These are phyloP conservation scores for Ylistrum balloti DNA, from an alignment of 1,140 invertebrate species.

Conservation along the genomic window DNA sequence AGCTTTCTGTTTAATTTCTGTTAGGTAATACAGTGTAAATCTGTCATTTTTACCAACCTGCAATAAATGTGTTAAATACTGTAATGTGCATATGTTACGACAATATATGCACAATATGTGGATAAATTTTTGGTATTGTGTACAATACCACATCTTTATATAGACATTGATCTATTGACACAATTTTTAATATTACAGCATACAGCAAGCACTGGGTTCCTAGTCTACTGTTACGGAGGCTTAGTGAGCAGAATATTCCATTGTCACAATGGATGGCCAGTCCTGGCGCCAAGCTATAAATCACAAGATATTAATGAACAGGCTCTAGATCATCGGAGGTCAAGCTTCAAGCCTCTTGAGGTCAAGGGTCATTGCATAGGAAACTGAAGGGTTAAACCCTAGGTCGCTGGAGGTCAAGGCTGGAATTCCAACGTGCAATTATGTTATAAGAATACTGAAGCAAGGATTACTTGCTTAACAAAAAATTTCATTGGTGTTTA, in stretches of 20 bases:
- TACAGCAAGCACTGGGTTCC: slow-evolving; percentile 75
- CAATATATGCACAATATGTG: no score
- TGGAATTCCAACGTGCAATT: background rate
- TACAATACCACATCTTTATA: no score
- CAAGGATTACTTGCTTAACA: background rate
- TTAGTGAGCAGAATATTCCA: slow-evolving; percentile 69
- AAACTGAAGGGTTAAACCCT: background rate
- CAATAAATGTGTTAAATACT: no score
- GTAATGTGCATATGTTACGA: no score
- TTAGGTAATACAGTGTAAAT: no score
- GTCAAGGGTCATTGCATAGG: no score
- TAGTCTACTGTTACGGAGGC: slow-evolving; percentile 70
- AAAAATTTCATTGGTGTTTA: no score
- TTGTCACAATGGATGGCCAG: slow-evolving; percentile 69
- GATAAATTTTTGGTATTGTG: no score
- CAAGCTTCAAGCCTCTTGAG: background rate
- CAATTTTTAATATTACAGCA: slow-evolving; percentile 66
- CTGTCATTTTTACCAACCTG: no score
- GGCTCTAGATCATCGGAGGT: background rate
- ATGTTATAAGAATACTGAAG: background rate
- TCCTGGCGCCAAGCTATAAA: background rate
- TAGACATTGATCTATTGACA: no score
- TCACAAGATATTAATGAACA: no score
- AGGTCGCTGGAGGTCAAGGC: background rate
- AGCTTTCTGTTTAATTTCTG: no score